Evolutionary conservation across 1,140 invertebrate species (phyloP).

Genomic region (Cyclina sinensis): DNA sequence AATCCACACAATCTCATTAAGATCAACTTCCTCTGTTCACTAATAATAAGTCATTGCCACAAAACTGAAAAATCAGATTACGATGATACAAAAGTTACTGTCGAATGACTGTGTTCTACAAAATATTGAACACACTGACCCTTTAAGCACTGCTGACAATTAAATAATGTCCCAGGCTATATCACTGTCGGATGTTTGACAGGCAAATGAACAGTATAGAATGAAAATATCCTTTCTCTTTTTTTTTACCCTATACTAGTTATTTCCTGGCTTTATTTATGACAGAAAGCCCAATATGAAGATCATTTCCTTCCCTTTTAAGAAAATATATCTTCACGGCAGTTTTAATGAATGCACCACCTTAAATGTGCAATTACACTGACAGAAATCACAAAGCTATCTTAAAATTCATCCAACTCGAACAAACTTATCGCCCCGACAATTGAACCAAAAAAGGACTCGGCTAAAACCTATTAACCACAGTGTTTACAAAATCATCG

Average conservation of each 20-base stretch:
- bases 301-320: conserved; percentile 19
- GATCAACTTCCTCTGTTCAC: not conserved
- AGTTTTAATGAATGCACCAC: conserved; percentile 26
- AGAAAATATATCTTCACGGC: conserved; percentile 28
- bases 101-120: not conserved
- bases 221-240: not conserved
- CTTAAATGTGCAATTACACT: conserved; percentile 45
- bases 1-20: not conserved
- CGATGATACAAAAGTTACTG: not conserved
- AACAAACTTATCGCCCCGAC: conserved; percentile 24
- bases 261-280: conserved; percentile 7
- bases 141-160: not conserved
- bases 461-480: conserved; percentile 7
- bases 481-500: conserved; percentile 45
- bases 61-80: conserved; percentile 15
- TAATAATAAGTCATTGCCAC: not conserved
- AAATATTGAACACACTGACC: not conserved
- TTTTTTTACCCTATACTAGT: not conserved
- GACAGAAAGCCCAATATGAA: not conserved
- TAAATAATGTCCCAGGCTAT: not conserved
- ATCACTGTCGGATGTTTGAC: not conserved
- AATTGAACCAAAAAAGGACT: conserved; percentile 45
- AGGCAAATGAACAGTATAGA: not conserved
- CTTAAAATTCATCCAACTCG: conserved; percentile 33
- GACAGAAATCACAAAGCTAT: conserved; percentile 46